Evolutionary conservation across 1,140 invertebrate species (phyloP).

Genomic region (Popillia japonica): DNA sequence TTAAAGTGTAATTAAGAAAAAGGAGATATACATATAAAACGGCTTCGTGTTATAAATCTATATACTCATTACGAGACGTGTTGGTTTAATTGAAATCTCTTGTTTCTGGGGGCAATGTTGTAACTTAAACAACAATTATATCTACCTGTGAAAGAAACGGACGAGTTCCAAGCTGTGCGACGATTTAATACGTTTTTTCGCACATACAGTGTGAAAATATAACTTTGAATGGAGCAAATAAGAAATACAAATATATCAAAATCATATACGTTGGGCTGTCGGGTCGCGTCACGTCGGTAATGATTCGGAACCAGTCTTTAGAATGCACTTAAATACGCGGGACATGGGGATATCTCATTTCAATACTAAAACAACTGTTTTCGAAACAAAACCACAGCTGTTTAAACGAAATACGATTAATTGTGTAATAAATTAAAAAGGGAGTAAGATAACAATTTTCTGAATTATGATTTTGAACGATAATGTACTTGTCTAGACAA

Average conservation of each 20-base stretch:
- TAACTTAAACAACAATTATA: constrained; percentile 30
- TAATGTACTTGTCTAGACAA: constrained; percentile 28
- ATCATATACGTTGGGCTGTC: too few species aligned
- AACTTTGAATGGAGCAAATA: too few species aligned
- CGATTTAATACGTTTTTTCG: constrained; percentile 8
- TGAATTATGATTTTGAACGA: constrained; percentile 31
- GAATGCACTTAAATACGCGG: too few species aligned
- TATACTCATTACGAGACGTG: constrained; percentile 8
- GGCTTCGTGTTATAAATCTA: neutral
- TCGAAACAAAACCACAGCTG: too few species aligned
- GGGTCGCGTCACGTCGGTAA: too few species aligned
- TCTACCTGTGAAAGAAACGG: constrained; percentile 34
- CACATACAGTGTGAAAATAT: constrained; percentile 11
- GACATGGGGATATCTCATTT: too few species aligned
- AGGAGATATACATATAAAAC: too few species aligned
- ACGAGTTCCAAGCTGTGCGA: constrained; percentile 17
- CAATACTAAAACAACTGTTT: too few species aligned
- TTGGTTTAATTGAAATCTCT: constrained; percentile 17
- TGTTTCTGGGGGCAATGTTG: constrained; percentile 21
- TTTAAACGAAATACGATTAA: too few species aligned
- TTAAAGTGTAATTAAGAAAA: too few species aligned
- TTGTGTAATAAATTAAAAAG: constrained; percentile 7
- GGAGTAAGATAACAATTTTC: constrained; percentile 6
- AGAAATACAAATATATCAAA: too few species aligned
- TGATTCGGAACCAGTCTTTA: too few species aligned